Evolutionary conservation across 2,888 invertebrate genomes (phyloP), one percentile per base, ranked within the genome.

Genomic region (Campoplex nolae): DNA sequence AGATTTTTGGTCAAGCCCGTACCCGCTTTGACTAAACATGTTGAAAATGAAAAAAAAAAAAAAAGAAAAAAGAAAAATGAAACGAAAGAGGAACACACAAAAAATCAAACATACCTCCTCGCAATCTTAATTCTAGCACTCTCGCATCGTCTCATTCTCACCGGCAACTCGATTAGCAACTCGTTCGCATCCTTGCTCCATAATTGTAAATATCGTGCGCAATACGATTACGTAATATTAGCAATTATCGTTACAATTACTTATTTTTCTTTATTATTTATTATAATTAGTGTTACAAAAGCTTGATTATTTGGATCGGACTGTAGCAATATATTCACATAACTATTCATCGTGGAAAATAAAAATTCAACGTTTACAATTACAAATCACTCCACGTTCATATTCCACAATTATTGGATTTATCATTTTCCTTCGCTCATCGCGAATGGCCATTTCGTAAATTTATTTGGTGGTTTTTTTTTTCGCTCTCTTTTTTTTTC

Each of bases 241-340:
- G 91, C 92, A 91, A 93, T 92, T 91, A 92, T 92, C 90, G 90
- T 91, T 88, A 87, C 91, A 92, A 92, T 92, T 79, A 79, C 77
- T 16, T 62, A 16, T 62, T 16, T 16, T 62, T 32, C 23, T 23
- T 56, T 42, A 42, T 58, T 62, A 62, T 83, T 93, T 92, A 92
- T 92, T 92, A 93, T 93, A 92, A 92, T 92, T 93, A 93, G 92
- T 93, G 90, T 93, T 93, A 93, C 93, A 94, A 94, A 94, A 94
- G 94, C 94, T 94, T 94, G 94, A 94, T 93, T 94, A 94, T 92
- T 94, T 94, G 94, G 94, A 94, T 94, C 94, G 94, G 94, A 94
- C 93, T 94, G 93, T 94, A 93, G 93, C 93, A 92, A 92, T 93
- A 93, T 93, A 94, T 94, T 93, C 93, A 93, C 93, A 93, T 93